Percentiles rank a stretch among this genome's conserved stretches.
Evolutionary conservation across 2,113 vertebrate species (phyloP).

Genomic region (Charadrius vociferus): DNA sequence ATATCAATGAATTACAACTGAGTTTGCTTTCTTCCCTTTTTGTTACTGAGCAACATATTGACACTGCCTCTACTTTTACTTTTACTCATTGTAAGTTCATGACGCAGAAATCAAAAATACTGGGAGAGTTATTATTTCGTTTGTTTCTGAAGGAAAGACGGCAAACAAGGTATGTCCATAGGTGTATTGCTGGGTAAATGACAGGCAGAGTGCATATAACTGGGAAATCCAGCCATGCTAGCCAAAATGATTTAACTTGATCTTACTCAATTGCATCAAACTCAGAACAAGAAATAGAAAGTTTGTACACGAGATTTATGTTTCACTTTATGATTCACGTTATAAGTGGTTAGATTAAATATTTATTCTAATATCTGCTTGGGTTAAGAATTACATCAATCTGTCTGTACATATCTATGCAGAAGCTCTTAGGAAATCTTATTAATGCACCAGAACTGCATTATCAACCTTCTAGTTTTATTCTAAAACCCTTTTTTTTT

Average conservation of each 20-base stretch:
- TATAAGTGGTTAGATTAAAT: conserved; percentile 71
- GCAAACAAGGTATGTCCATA: neutral
- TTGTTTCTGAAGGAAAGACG: neutral
- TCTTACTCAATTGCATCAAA: conserved; percentile 46
- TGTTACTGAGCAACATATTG: neutral
- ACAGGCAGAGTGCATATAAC: neutral
- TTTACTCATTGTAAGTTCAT: neutral
- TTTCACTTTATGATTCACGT: conserved; percentile 52
- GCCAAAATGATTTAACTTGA: conserved; percentile 41
- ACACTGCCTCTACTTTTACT: neutral
- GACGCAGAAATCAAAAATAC: neutral
- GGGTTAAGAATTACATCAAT: conserved; percentile 61
- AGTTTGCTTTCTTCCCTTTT: neutral
- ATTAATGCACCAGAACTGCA: neutral
- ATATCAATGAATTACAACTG: neutral
- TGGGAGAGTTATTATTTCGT: neutral
- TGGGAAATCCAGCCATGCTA: conserved; percentile 11
- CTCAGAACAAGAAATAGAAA: conserved; percentile 54
- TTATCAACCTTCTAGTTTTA: neutral
- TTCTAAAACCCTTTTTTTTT: neutral
- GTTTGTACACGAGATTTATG: conserved; percentile 70
- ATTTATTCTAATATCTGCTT: conserved; percentile 68
- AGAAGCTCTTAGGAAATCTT: conserved; percentile 4
- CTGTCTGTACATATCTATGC: conserved; percentile 14
- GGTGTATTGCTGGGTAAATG: neutral